These are phyloP conservation scores for Xiphydria camelus DNA, from an alignment of 2,888 invertebrate genomes.

Conservation along the genomic window DNA sequence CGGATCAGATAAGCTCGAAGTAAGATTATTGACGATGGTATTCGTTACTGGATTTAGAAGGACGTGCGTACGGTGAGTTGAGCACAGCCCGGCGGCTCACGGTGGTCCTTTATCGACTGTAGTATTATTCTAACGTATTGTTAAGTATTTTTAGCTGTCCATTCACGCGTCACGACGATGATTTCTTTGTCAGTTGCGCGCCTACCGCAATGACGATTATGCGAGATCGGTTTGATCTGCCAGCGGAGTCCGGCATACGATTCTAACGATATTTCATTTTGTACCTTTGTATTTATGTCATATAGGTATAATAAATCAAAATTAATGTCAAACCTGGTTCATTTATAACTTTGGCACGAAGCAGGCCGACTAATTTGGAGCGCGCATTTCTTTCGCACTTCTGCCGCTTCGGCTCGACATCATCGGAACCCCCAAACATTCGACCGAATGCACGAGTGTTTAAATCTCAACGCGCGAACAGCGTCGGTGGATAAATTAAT, in stretches of 20 bases:
- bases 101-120: neutral
- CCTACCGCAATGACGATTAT: neutral
- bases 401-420: too few relatives aligned
- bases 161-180: too few relatives aligned
- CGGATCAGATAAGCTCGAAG: too few relatives aligned
- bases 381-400: too few relatives aligned
- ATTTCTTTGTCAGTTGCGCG: too few relatives aligned
- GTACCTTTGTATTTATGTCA: conserved; percentile 34
- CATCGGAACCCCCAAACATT: too few relatives aligned
- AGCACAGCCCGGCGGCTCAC: neutral
- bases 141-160: too few relatives aligned
- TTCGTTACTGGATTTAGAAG: too few relatives aligned
- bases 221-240: neutral
- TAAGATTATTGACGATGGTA: too few relatives aligned
- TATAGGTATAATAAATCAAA: conserved; percentile 18
- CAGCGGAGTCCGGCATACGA: too few relatives aligned
- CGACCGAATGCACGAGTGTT: too few relatives aligned
- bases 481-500: neutral
- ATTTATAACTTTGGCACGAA: neutral
- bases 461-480: too few relatives aligned
- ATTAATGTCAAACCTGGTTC: neutral
- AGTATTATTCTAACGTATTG: conserved; percentile 1
- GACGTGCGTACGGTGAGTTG: neutral
- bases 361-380: neutral
- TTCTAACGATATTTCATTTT: conserved; percentile 29